Evolutionary conservation across 2,888 invertebrate genomes (phyloP), one percentile per base, ranked within the genome.

Genomic region (Polydrusus tereticollis): DNA sequence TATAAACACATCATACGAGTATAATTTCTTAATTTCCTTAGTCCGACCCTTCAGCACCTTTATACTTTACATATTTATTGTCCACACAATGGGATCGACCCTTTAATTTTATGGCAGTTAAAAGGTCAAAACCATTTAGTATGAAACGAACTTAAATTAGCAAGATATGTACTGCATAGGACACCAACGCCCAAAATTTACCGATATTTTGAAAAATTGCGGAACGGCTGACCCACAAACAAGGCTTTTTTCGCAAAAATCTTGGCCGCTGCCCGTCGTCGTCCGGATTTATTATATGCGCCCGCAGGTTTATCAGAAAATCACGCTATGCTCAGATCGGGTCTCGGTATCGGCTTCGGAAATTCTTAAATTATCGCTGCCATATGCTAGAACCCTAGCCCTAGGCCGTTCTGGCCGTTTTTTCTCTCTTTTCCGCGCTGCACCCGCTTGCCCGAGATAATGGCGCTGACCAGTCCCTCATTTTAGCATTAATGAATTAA

Each of bases 231-330:
- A 65, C 55, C 43, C 57, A 43, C 50, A 64, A 64, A 50, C 55
- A 38, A 14, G 57, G 43, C 65, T 57, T 57, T 65, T 36, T 65
- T 65, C 57, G 23, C 65, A 52, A 41, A 65, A 52, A 43, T 60
- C 29, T 43, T n/a, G n/a, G 55, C 55, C 55, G 41, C 43, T 14
- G 47, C 26, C 59, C 62, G 43, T 26, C 62, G 64, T 38, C 63
- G 47, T 26, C 38, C 63, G 43, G 69, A 69, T 73, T 73, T 73
- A 73, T 63, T 66, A 69, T 63, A 38, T 70, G 43, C 66, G 73
- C 73, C 73, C 73, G 70, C 67, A 73, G 73, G 73, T 73, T 70
- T 70, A 73, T 73, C 73, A 70, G 66, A 66, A 69, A 68, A 73
- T 73, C 73, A 62, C 70, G 69, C 52, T 62, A 43, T 52, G 62